These are phyloP conservation scores for Apeltes quadracus DNA, from an alignment of 2,113 vertebrate species.

Conservation along the genomic window DNA sequence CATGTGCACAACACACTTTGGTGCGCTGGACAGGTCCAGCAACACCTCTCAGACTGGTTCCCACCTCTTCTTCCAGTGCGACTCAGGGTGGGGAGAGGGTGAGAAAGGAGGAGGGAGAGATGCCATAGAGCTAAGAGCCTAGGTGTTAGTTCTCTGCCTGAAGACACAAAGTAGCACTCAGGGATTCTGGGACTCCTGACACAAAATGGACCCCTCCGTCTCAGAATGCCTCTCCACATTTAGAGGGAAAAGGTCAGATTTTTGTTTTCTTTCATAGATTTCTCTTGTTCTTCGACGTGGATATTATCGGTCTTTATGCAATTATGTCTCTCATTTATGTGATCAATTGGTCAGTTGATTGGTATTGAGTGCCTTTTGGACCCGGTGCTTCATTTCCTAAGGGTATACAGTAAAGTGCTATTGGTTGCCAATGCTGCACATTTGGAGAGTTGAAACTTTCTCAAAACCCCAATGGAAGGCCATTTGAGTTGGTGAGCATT, in stretches of 20 bases:
- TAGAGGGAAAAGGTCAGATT: conserved; percentile 50
- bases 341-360: neutral
- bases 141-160: conserved; percentile 69
- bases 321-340: neutral
- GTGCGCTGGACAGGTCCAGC: conserved; percentile 69
- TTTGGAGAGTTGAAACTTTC: neutral
- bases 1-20: conserved; percentile 19
- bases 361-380: neutral
- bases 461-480: neutral
- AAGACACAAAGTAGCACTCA: conserved; percentile 74
- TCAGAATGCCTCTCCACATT: conserved; percentile 58
- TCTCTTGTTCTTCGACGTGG: neutral
- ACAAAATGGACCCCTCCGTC: conserved; percentile 67
- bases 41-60: conserved; percentile 70
- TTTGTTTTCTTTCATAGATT: conserved; percentile 4
- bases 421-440: neutral
- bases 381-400: neutral
- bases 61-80: conserved; percentile 41
- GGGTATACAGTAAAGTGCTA: neutral
- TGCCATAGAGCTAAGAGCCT: conserved; percentile 78
- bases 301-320: neutral
- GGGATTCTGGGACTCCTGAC: conserved; percentile 61
- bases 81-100: conserved; percentile 55
- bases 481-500: neutral
- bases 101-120: conserved; percentile 53